Conservation (phyloP, 2,797 vertebrate species). For the Sebastes aleutianus region DNA sequence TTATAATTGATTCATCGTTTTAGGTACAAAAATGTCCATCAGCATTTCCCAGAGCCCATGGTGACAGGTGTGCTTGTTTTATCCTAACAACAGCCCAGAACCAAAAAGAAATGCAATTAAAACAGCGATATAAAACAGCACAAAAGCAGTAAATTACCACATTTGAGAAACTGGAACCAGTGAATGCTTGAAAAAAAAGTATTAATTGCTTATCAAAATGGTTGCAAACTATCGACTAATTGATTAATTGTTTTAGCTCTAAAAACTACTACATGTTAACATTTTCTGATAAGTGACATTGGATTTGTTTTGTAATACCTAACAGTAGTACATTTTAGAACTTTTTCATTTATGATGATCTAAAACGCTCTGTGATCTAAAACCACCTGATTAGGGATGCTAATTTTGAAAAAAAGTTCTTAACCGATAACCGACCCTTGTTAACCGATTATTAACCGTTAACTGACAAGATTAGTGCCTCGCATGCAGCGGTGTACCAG, state of each 20-base stretch:
- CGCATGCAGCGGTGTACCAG: no score
- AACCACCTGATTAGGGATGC: no score
- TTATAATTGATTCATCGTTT: fast-evolving
- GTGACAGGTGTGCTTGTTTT: not conserved
- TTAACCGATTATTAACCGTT: no score
- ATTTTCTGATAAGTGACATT: not conserved
- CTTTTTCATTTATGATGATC: not conserved
- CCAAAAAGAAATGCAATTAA: not conserved
- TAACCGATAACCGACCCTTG: no score
- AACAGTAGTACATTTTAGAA: no score
- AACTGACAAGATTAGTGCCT: no score
- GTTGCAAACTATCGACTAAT: not conserved
- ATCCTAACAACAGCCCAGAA: not conserved
- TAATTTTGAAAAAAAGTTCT: no score
- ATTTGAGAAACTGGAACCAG: not conserved
- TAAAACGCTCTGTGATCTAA: not conserved
- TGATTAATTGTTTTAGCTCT: not conserved
- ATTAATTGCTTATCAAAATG: not conserved
- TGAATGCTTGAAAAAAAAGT: not conserved
- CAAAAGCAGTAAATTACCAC: not conserved
- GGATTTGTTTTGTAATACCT: not conserved
- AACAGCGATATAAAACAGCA: not conserved
- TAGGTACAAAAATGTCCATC: not conserved
- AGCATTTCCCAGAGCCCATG: not conserved
- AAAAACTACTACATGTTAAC: not conserved